phyloP scores from a whole-genome alignment of 2,797 vertebrate species.

The Lophius americanus region DNA sequence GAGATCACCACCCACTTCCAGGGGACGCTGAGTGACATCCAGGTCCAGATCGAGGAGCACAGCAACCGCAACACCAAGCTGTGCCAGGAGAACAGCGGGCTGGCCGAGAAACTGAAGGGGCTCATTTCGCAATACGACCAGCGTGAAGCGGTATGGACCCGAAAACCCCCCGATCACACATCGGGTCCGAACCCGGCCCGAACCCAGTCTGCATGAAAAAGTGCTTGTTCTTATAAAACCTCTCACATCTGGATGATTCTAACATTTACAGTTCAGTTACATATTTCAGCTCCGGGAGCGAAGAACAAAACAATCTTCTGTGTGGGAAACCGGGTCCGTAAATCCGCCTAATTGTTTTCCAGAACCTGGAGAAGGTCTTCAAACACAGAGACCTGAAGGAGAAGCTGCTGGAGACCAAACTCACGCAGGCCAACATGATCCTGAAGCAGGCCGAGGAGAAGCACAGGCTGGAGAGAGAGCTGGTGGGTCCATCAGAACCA shows the following conservation, averaged over 20 bases:
- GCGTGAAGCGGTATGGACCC: conserved; percentile 88
- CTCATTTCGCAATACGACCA: conserved; percentile 97
- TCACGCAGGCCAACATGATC: conserved; percentile 90
- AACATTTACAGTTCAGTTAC: conserved; percentile 46
- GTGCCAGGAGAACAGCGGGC: conserved; percentile 94
- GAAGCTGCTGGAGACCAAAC: conserved; percentile 95
- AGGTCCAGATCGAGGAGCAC: conserved; percentile 97
- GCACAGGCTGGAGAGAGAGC: conserved; percentile 91
- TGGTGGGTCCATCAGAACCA: conserved; percentile 75
- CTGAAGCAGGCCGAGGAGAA: conserved; percentile 90
- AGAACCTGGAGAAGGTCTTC: conserved; percentile 98
- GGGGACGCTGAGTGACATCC: conserved; percentile 93
- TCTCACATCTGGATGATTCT: conserved; percentile 29
- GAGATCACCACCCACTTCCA: conserved; percentile 99
- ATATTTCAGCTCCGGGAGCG: conserved; percentile 33
- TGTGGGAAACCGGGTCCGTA: conserved; percentile 38
- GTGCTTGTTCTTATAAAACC: conserved; percentile 9
- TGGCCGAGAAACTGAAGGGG: conserved; percentile 95
- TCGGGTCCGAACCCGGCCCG: too few relatives aligned
- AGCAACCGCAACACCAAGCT: conserved; percentile 94
- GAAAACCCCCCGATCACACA: too few relatives aligned
- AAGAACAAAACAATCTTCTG: conserved; percentile 36
- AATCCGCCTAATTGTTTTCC: conserved; percentile 46
- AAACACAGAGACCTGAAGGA: conserved; percentile 98
- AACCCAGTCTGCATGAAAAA: too few relatives aligned